These are phyloP conservation scores for Drosophila santomea DNA, from an alignment of 1,140 invertebrate genomes.

Conservation along the genomic window DNA sequence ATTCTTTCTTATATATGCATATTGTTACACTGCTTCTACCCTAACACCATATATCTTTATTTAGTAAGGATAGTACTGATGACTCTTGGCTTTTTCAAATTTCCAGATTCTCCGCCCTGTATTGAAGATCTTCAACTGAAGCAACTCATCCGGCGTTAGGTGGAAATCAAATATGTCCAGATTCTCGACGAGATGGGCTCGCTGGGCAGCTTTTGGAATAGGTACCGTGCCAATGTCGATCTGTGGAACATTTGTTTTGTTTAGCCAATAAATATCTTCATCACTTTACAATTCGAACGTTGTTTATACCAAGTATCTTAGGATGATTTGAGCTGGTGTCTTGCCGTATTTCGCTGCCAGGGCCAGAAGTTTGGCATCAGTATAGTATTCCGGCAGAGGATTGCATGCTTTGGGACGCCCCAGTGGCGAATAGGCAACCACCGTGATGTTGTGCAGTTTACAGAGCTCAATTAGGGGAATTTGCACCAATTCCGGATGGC, in stretches of 20 bases:
- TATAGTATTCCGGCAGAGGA: slow-evolving; percentile 79
- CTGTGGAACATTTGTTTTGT: slow-evolving; percentile 78
- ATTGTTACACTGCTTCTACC: no score
- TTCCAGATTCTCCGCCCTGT: slow-evolving; percentile 45
- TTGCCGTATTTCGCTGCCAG: slow-evolving; percentile 89
- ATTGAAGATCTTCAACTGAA: slow-evolving; percentile 87
- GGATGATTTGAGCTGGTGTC: slow-evolving; percentile 88
- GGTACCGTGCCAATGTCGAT: slow-evolving; percentile 90
- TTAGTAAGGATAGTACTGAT: slow-evolving; percentile 57
- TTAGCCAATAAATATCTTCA: slow-evolving; percentile 1
- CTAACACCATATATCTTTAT: no score
- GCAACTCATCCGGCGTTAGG: slow-evolving; percentile 88
- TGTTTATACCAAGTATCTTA: slow-evolving; percentile 86
- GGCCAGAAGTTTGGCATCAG: slow-evolving; percentile 85
- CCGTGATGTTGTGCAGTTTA: slow-evolving; percentile 86
- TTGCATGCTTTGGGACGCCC: slow-evolving; percentile 87
- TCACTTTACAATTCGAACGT: background rate
- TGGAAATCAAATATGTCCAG: slow-evolving; percentile 91
- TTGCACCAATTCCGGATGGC: slow-evolving; percentile 93
- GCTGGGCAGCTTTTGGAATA: slow-evolving; percentile 93
- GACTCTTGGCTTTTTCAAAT: slow-evolving; percentile 54
- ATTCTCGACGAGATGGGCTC: slow-evolving; percentile 90
- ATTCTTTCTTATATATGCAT: no score
- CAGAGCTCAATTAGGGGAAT: slow-evolving; percentile 90
- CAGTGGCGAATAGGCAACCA: slow-evolving; percentile 93